A percentile compares a stretch with the other conserved stretches of the same genome.
These are phyloP conservation scores for Sciurus niger DNA, from an alignment of 2,113 vertebrate species.

Conservation along the genomic window DNA sequence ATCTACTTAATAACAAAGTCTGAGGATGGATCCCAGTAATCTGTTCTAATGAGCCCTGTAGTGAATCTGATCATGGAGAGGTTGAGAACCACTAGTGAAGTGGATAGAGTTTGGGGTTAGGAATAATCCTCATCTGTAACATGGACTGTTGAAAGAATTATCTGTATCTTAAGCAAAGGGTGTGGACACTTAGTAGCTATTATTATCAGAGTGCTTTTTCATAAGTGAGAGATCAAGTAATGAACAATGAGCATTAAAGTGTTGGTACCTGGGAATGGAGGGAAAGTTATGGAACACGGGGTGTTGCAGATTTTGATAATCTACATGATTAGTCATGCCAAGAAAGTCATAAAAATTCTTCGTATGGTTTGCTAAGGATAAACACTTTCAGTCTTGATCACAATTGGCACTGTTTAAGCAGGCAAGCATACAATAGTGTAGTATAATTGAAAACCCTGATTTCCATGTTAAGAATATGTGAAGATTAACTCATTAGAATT, in stretches of 20 bases:
- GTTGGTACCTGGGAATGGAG: not conserved
- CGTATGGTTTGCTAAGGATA: not conserved
- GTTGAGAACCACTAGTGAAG: not conserved
- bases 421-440: not conserved
- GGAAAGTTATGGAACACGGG: not conserved
- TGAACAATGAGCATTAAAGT: not conserved
- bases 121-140: not conserved
- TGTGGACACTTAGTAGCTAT: not conserved
- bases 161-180: not conserved
- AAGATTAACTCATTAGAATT: not conserved
- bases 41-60: not conserved
- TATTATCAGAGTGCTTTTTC: slow-evolving; percentile 4
- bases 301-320: slow-evolving; percentile 7
- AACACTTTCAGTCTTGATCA: slow-evolving; percentile 38
- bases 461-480: not conserved
- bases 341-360: not conserved
- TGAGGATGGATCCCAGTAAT: not conserved
- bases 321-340: not conserved
- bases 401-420: not conserved
- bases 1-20: not conserved
- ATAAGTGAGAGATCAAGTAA: not conserved
- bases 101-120: not conserved
- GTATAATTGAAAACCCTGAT: slow-evolving; percentile 7
- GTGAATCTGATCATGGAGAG: not conserved
- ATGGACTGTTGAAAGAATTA: not conserved